Evolutionary conservation across 1,140 invertebrate species (phyloP).

Genomic region (Drosophila ironensis): DNA sequence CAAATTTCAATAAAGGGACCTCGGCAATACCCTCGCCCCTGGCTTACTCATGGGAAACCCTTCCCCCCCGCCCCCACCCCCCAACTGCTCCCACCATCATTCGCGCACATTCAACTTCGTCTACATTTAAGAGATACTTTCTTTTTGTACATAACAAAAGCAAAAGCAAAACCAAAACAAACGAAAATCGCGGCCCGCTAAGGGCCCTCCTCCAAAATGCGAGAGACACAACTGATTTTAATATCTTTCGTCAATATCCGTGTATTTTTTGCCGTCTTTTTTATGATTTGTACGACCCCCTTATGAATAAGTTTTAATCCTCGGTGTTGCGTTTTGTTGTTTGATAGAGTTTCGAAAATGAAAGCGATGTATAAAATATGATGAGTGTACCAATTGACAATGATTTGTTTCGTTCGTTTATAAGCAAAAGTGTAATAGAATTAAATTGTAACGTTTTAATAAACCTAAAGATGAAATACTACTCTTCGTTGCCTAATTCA

Average conservation of each 20-base stretch:
- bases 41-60: conserved; percentile 32
- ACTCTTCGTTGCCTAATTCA: background rate
- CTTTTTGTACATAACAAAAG: conserved; percentile 68
- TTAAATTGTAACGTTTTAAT: conserved; percentile 81
- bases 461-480: conserved; percentile 52
- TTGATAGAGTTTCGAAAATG: conserved; percentile 67
- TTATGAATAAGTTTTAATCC: conserved; percentile 59
- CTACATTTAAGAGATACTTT: conserved; percentile 60
- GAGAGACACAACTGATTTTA: conserved; percentile 77
- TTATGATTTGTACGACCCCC: conserved; percentile 55
- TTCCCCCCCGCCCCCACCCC: conserved; percentile 12
- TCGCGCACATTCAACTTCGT: conserved; percentile 69
- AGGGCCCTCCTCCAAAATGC: conserved; percentile 27
- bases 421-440: conserved; percentile 80
- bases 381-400: conserved; percentile 78
- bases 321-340: conserved; percentile 74
- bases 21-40: conserved; percentile 58
- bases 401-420: conserved; percentile 80
- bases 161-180: conserved; percentile 32
- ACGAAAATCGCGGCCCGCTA: conserved; percentile 36
- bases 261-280: conserved; percentile 50
- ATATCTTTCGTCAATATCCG: conserved; percentile 50
- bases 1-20: conserved; percentile 64
- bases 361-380: conserved; percentile 76
- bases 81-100: conserved; percentile 43